These are phyloP conservation scores for Platichthys stellatus DNA, from an alignment of 2,113 vertebrate species.

Conservation along the genomic window DNA sequence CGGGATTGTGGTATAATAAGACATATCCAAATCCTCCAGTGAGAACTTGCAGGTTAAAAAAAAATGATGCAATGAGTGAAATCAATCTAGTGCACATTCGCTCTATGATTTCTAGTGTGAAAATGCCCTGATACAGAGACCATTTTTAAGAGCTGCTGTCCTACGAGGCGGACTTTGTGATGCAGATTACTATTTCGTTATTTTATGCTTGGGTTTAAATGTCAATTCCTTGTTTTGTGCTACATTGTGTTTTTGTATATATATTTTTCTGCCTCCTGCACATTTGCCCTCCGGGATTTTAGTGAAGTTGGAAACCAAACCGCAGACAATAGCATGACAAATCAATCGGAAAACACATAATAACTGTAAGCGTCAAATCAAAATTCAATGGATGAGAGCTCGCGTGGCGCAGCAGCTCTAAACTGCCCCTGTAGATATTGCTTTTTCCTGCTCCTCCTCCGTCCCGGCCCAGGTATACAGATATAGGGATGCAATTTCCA, in stretches of 20 bases:
- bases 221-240: conserved; percentile 28
- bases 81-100: conserved; percentile 1
- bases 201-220: conserved; percentile 31
- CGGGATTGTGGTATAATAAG: conserved; percentile 35
- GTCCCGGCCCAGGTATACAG: conserved; percentile 41
- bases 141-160: background rate
- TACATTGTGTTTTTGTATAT: background rate
- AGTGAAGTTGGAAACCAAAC: conserved; percentile 33
- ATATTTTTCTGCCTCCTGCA: conserved; percentile 22
- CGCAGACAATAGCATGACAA: conserved; percentile 47
- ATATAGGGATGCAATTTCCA: conserved; percentile 46
- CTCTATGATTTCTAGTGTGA: background rate
- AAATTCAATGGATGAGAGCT: conserved; percentile 53
- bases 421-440: conserved; percentile 53
- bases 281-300: conserved; percentile 19
- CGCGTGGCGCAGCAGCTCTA: conserved; percentile 31
- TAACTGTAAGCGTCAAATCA: conserved; percentile 53
- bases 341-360: conserved; percentile 45
- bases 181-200: conserved; percentile 11
- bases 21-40: conserved; percentile 27
- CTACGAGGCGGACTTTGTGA: conserved; percentile 3
- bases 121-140: conserved; percentile 9
- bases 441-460: conserved; percentile 23
- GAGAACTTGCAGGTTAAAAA: conserved; percentile 19
- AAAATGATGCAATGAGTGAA: background rate